These are phyloP conservation scores for Liposcelis brunnea DNA, from an alignment of 2,888 invertebrate species.

Conservation along the genomic window DNA sequence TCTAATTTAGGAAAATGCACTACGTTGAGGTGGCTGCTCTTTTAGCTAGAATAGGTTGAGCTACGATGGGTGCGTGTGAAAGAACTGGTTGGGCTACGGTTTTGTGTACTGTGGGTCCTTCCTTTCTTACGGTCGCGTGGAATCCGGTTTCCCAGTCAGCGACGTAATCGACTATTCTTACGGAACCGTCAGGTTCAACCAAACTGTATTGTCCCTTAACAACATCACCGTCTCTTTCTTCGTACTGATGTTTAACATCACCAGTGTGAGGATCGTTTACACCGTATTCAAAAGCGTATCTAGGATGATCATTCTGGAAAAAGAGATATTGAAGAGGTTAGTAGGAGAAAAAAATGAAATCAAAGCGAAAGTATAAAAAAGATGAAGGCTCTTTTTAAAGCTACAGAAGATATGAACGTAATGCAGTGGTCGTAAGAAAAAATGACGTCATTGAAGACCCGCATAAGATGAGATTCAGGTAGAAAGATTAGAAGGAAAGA, in stretches of 20 bases:
- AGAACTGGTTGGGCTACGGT: conserved; percentile 2
- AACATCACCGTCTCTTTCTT: conserved; percentile 53
- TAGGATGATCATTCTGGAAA: conserved; percentile 16
- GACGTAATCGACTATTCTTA: conserved; percentile 54
- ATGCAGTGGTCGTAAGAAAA: no score
- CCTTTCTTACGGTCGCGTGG: conserved; percentile 41
- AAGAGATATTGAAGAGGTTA: neutral
- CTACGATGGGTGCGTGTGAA: neutral
- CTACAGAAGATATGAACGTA: no score
- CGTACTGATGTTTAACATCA: conserved; percentile 54
- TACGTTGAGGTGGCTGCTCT: no score
- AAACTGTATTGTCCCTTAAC: conserved; percentile 41
- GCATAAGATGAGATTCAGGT: no score
- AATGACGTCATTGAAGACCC: no score
- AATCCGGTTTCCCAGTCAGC: conserved; percentile 66
- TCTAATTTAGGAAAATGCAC: no score
- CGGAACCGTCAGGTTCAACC: conserved; percentile 52
- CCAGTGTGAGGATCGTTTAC: conserved; percentile 59
- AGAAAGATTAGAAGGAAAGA: no score
- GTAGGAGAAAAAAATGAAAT: neutral
- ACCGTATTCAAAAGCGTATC: conserved; percentile 54
- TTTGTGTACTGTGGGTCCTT: conserved; percentile 14
- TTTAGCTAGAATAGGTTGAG: no score
- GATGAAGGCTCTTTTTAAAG: no score
- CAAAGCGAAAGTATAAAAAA: neutral